Percentiles rank a stretch among this genome's conserved stretches.
Conservation (phyloP, 1,140 invertebrate species). For the Ephestia elutella region DNA sequence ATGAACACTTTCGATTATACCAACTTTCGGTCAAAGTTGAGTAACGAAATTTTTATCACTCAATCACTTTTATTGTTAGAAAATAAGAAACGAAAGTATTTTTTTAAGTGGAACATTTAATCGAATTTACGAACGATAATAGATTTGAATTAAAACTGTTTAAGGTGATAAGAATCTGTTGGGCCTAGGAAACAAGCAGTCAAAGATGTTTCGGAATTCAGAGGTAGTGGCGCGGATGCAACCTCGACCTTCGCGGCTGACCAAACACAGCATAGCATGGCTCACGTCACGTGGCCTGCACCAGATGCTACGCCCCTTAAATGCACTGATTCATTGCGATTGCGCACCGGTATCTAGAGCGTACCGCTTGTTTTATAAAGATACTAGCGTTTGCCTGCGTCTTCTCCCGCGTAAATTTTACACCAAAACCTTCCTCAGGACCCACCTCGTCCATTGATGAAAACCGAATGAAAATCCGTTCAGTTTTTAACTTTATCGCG, state of each 20-base stretch:
- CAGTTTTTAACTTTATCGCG: too few relatives aligned
- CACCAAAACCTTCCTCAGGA: too few relatives aligned
- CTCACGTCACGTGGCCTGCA: conserved; percentile 32
- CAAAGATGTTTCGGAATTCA: background rate
- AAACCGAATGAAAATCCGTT: too few relatives aligned
- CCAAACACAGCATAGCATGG: conserved; percentile 44
- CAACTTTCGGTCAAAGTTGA: conserved; percentile 48
- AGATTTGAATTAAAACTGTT: too few relatives aligned
- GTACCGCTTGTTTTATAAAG: background rate
- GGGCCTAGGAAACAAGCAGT: background rate
- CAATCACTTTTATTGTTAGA: too few relatives aligned
- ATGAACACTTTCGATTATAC: conserved; percentile 40
- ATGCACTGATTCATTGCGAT: conserved; percentile 28
- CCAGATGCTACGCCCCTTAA: conserved; percentile 51
- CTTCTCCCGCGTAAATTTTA: too few relatives aligned
- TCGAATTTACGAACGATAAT: too few relatives aligned
- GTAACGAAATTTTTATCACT: conserved; percentile 34
- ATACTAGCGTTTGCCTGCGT: too few relatives aligned
- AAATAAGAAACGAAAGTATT: too few relatives aligned
- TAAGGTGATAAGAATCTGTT: too few relatives aligned
- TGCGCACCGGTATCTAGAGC: background rate
- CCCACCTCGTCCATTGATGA: too few relatives aligned
- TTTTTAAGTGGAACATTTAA: too few relatives aligned
- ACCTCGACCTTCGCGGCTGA: conserved; percentile 64
- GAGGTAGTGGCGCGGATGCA: conserved; percentile 32